A percentile compares a stretch with the other conserved stretches of the same genome.
Conservation (phyloP, 2,888 invertebrate species). For the Chymomyza amoena region DNA sequence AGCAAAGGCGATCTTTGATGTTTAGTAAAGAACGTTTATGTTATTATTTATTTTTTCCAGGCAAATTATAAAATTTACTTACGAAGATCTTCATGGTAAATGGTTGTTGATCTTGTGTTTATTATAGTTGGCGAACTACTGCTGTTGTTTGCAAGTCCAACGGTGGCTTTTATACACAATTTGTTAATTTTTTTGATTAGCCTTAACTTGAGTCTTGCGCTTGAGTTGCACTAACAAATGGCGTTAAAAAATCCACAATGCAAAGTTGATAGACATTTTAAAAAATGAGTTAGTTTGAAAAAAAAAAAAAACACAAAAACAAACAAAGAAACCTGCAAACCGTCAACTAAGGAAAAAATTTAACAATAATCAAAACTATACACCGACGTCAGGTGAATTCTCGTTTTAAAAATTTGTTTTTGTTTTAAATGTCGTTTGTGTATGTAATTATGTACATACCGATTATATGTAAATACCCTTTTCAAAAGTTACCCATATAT, state of each 20-base stretch:
- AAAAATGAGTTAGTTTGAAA: background rate
- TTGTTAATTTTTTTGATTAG: conserved; percentile 9
- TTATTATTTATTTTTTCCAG: background rate
- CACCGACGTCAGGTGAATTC: conserved; percentile 7
- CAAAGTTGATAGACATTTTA: background rate
- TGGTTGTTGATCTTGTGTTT: background rate
- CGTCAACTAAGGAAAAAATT: background rate
- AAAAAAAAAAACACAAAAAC: background rate
- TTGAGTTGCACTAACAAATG: background rate
- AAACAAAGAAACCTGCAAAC: background rate
- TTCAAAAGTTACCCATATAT: background rate
- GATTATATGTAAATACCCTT: background rate
- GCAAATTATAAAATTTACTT: background rate
- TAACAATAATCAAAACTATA: conserved; percentile 3
- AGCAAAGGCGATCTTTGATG: conserved; percentile 63
- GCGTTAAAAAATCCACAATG: background rate
- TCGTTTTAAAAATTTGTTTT: conserved; percentile 1
- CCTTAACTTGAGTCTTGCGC: background rate
- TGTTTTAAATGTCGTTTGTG: background rate
- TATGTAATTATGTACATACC: background rate
- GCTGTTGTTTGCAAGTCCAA: background rate
- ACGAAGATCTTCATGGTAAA: conserved; percentile 11
- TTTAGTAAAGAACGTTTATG: background rate
- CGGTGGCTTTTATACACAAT: conserved; percentile 7
- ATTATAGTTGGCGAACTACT: conserved; percentile 2